Base-by-base conservation (phyloP, 2,888 invertebrate species). In the Oscheius sp. region DNA sequence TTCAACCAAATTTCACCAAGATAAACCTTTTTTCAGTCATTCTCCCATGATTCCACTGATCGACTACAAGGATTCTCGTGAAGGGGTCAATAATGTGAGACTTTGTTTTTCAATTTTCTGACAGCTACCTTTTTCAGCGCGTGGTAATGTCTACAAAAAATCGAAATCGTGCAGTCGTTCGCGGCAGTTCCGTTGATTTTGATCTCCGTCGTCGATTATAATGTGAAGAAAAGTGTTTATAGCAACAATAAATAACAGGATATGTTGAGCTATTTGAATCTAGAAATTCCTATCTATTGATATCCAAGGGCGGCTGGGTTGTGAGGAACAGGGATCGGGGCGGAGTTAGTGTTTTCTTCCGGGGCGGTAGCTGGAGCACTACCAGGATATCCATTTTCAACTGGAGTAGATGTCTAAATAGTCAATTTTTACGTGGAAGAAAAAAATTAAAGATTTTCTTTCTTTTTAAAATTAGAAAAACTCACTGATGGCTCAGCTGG, bases 241-340 rank as follows among this genome's bases (percentile, higher is more conserved):
- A 20, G 33, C 59, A 59, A 59, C 59, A 59, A 59, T 59, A 59
- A 41, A 44, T 59, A 59, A 59, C 59, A 54, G 32, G 17, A 33
- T 33, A 33, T 51, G 14, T 54, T 9, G 6, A 20, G n/a, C n/a
- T 3, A 30, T 2, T 17, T 2, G 17, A 20, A 33, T n/a, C 20
- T 62, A 47, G 30, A 26, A 50, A 9, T n/a, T n/a, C n/a, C n/a
- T n/a, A n/a, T n/a, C n/a, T n/a, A n/a, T n/a, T 22, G 45, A 26
- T 64, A 64, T 24, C 64, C 64, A 17, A 64, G 51, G 24, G 70
- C 50, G 22, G 72, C 50, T 5, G 70, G 67, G 20, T 63, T 22
- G 8, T 59, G 47, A 32, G 70, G 65, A 5, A 64, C 73, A 22
- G 70, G 49, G n/a, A 50, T 63, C 44, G 71, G 70, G 24, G 61